Evolutionary conservation across 2,888 invertebrate genomes (phyloP), one percentile per base, ranked within the genome.

Genomic region (Neoscelio sp.): DNA sequence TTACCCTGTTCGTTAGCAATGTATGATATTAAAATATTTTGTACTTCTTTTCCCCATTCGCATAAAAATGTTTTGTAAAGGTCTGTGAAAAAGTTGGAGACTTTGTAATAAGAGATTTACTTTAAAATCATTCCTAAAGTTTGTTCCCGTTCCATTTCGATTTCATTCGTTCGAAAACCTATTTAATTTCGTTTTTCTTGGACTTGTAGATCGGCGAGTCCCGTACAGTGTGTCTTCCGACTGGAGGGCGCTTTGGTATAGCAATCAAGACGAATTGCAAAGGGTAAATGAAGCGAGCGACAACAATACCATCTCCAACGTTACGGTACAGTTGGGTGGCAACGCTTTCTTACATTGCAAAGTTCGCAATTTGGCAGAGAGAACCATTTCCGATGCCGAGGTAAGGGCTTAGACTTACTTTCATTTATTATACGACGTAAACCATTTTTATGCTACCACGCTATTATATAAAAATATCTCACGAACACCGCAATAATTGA

Each of bases 311-410:
- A 93, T 94, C 81, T 94, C 94, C 84, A 95, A 95, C 89, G 93
- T 95, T 82, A 94, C 95, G 48, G 95, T 94, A 83, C 95, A 95
- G 91, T 92, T 95, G 75, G 96, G 96, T 50, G 94, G 94, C 65
- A 94, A 95, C 40, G 96, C 96, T 80, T 96, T 94, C 91, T 92
- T 96, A 85, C 95, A 95, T 90, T 96, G 96, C 91, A 94, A 95
- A 87, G 95, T 96, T 87, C 93, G 95, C 71, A 93, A 94, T 91
- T 93, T 95, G 83, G 94, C 94, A 83, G 96, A 96, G 89, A 92
- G 95, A 87, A 94, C 94, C 85, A 94, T 94, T 86, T 89, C 90
- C 75, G 90, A 90, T 80, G 86, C 89, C 44, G 90, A 90, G 89
- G 90, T 90, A 82, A 87, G 85, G 18, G 8, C 10, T 38, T 17